phyloP scores from a whole-genome alignment of 2,888 invertebrate species.

The Scaptomyza cyrtandrae region DNA sequence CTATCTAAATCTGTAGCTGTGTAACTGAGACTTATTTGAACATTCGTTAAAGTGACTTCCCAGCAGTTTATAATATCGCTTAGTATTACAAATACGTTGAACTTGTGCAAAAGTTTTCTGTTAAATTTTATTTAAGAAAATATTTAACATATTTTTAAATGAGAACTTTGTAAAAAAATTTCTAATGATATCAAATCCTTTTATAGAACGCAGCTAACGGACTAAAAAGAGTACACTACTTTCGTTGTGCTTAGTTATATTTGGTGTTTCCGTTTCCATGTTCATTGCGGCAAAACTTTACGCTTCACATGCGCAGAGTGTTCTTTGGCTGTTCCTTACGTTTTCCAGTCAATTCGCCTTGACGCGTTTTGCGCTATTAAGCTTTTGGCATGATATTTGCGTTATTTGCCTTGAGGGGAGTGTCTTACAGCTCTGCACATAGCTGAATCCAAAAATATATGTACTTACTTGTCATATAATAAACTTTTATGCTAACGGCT shows the following conservation, averaged over 20 bases:
- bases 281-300: conserved; percentile 48
- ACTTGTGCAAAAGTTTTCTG: too few relatives aligned
- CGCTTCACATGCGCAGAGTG: conserved; percentile 66
- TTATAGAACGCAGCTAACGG: not conserved
- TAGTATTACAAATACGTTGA: not conserved
- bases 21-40: not conserved
- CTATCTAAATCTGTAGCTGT: not conserved
- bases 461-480: conserved; percentile 76
- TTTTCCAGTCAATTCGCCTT: conserved; percentile 74
- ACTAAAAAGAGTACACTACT: conserved; percentile 27
- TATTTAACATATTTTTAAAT: not conserved
- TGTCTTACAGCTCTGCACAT: conserved; percentile 28
- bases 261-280: conserved; percentile 36
- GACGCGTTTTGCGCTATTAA: conserved; percentile 75
- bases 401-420: conserved; percentile 53
- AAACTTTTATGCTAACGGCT: conserved; percentile 76
- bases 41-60: not conserved
- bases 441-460: conserved; percentile 63
- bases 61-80: not conserved
- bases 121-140: too few relatives aligned
- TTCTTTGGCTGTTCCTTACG: conserved; percentile 53
- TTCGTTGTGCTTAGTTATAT: conserved; percentile 32
- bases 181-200: not conserved
- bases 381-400: conserved; percentile 73
- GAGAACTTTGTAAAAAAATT: too few relatives aligned